Base-by-base conservation (phyloP, 37 sponge, comb jelly and placozoan genomes). In the Geodia barretti region DNA sequence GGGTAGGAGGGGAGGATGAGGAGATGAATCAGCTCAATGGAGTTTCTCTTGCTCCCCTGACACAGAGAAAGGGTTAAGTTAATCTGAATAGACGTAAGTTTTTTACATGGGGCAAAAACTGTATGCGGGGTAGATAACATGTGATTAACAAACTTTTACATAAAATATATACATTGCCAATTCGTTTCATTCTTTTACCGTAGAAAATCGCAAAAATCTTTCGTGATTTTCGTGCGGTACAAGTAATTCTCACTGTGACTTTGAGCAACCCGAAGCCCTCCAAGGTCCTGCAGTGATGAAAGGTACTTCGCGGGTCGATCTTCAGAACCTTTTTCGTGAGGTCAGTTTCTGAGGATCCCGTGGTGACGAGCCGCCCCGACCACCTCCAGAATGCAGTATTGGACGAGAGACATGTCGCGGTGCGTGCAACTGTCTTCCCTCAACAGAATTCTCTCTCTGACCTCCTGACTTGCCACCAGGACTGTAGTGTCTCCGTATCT, bases 281-380 rank as follows among this genome's bases (percentile, higher is more conserved):
- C 37, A 91, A 59, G 1, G 17, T 1, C 75, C 78, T 78, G 33
- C 73, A 70, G 30, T 79, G 70, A 60, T 83, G 84, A 68, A 78
- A 91, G 37, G 82, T 76, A 68, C 84, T 91, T n/a, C 92, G 79
- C 0, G 80, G 69, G 54, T 91, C 92, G 41, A 84, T 81, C 79
- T 61, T 37, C 28, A 91, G 40, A 35, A 61, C 82, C 32, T 82
- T 73, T 35, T 59, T 54, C 29, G 86, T 86, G 42, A 86, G 17
- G 76, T 35, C 47, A 34, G 87, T 70, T 1, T 86, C 76, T 33
- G n/a, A 70, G 31, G 24, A 87, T 60, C 17, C 92, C 92, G 21
- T 39, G 31, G 30, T 79, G 42, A 3, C 92, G 34, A 39, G 74
- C 28, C 17, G 33, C 24, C 0, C 83, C 92, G 25, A 87, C 81